A percentile compares a stretch with the other conserved stretches of the same genome.
Conservation (phyloP, 2,797 vertebrate genomes). For the Alectoris magna region DNA sequence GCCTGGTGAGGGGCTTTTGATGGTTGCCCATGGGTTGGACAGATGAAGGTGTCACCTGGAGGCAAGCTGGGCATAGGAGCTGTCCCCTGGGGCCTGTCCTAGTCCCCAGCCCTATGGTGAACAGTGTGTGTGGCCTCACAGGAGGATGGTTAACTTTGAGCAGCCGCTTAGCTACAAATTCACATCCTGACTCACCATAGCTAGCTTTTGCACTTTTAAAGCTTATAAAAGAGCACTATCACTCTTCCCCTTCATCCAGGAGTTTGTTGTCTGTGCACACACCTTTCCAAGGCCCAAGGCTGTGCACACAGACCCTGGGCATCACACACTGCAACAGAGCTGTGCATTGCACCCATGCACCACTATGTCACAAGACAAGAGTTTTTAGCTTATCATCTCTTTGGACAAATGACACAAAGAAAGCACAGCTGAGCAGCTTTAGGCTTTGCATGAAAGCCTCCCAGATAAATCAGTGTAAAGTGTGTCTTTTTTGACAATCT, state of each 20-base stretch:
- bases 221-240: not conserved
- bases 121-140: not conserved
- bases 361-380: not conserved
- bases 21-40: not conserved
- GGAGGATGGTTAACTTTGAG: not conserved
- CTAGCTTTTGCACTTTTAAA: not conserved
- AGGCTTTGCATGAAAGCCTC: not conserved
- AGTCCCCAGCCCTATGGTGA: fast-evolving
- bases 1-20: not conserved
- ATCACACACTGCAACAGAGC: not conserved
- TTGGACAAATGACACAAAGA: conserved; percentile 64
- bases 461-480: conserved; percentile 64
- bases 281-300: not conserved
- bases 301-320: fast-evolving
- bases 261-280: not conserved
- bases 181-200: not conserved
- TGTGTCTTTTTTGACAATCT: conserved; percentile 65
- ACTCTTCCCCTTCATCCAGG: not conserved
- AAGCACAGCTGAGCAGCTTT: conserved; percentile 55
- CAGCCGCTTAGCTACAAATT: not conserved
- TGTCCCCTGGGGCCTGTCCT: not conserved
- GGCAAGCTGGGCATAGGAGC: not conserved
- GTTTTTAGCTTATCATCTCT: conserved; percentile 45
- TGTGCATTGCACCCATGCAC: fast-evolving
- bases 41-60: not conserved